Conservation (phyloP, 2,113 vertebrate species). For the Sinocyclocheilus anophthalmus region DNA sequence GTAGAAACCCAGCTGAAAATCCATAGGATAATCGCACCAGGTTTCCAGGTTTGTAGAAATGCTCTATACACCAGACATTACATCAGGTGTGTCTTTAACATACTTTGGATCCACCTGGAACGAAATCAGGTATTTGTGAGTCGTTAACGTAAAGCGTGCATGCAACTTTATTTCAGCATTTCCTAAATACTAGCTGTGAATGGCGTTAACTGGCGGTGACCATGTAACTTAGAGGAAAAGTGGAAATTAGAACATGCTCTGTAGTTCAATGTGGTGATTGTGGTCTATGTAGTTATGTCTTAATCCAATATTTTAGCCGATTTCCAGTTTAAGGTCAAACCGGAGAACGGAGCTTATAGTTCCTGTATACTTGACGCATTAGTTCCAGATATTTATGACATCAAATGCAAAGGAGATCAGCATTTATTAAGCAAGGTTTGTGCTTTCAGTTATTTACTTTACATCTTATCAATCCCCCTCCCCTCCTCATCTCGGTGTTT, state of each 20-base stretch:
- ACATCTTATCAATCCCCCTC: slow-evolving; percentile 64
- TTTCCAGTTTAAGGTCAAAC: slow-evolving; percentile 66
- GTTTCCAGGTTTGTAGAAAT: slow-evolving; percentile 66
- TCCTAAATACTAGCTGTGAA: slow-evolving; percentile 16
- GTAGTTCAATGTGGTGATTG: slow-evolving; percentile 55
- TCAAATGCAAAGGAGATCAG: slow-evolving; percentile 66
- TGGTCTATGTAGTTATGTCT: slow-evolving; percentile 61
- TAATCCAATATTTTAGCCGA: slow-evolving; percentile 65
- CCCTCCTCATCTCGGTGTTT: slow-evolving; percentile 64
- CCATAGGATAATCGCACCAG: slow-evolving; percentile 67
- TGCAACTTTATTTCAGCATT: slow-evolving; percentile 56
- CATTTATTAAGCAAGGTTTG: slow-evolving; percentile 66
- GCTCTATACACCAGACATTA: slow-evolving; percentile 66
- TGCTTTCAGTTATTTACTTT: slow-evolving; percentile 66
- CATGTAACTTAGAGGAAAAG: slow-evolving; percentile 44
- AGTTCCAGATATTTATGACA: slow-evolving; percentile 66
- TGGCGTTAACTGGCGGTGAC: slow-evolving; percentile 26
- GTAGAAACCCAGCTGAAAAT: slow-evolving; percentile 68
- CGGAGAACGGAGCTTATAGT: slow-evolving; percentile 65
- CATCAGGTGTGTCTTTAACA: slow-evolving; percentile 55
- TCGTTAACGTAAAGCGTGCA: slow-evolving; percentile 59
- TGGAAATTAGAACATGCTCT: slow-evolving; percentile 47
- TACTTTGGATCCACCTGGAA: slow-evolving; percentile 56
- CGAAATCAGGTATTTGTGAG: slow-evolving; percentile 54
- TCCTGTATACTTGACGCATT: slow-evolving; percentile 68